These are phyloP conservation scores for Philereme transversata DNA, from an alignment of 2,888 invertebrate species.

Conservation along the genomic window DNA sequence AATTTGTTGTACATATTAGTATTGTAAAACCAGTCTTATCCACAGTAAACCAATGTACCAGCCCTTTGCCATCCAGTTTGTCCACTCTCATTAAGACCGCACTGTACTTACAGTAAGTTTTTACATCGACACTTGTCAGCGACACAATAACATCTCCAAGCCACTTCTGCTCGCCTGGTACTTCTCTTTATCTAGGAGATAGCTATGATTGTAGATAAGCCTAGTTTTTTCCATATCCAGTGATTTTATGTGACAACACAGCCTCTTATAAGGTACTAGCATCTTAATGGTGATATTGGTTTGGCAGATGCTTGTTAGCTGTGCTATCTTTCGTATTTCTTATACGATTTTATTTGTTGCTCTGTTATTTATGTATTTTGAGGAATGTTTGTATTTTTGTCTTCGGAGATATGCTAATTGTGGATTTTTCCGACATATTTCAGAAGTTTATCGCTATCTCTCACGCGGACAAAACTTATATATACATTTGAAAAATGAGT, in stretches of 20 bases:
- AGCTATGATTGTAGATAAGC: slow-evolving; percentile 78
- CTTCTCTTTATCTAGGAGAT: slow-evolving; percentile 68
- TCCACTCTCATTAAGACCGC: slow-evolving; percentile 82
- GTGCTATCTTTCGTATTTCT: slow-evolving; percentile 33
- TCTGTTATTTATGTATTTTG: slow-evolving; percentile 32
- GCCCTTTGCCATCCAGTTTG: slow-evolving; percentile 77
- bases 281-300: slow-evolving; percentile 50
- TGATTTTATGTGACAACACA: slow-evolving; percentile 41
- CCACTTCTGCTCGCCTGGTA: slow-evolving; percentile 68
- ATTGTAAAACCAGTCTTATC: slow-evolving; percentile 43
- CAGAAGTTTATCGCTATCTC: slow-evolving; percentile 23
- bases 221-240: slow-evolving; percentile 40
- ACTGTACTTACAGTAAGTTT: slow-evolving; percentile 61
- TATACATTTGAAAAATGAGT: slow-evolving; percentile 6
- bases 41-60: slow-evolving; percentile 46
- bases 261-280: slow-evolving; percentile 48
- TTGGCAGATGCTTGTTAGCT: slow-evolving; percentile 43
- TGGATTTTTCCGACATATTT: slow-evolving; percentile 29
- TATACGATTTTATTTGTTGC: slow-evolving; percentile 33
- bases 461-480: neutral
- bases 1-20: no score
- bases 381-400: slow-evolving; percentile 30
- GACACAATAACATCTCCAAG: slow-evolving; percentile 60
- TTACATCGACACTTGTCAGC: slow-evolving; percentile 63
- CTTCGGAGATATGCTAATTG: slow-evolving; percentile 36